Percentiles rank a stretch among this genome's conserved stretches.
These are phyloP conservation scores for Isoperla grammatica DNA, from an alignment of 2,888 invertebrate species.

Conservation along the genomic window DNA sequence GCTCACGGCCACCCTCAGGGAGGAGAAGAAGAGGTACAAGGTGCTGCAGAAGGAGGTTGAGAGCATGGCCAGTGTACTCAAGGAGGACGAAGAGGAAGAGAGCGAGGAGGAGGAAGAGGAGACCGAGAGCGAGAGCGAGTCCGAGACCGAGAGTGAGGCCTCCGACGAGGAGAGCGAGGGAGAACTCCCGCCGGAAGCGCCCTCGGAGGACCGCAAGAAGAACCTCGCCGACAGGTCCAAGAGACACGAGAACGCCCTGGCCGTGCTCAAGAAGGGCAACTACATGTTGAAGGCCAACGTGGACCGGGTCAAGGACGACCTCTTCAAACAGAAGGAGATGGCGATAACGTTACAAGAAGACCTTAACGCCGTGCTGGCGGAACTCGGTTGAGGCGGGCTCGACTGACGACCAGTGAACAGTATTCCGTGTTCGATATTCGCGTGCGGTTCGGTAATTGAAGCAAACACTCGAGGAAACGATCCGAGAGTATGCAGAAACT, in stretches of 20 bases:
- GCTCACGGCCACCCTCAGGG: slow-evolving; percentile 61
- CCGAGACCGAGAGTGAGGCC: slow-evolving; percentile 58
- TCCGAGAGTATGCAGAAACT: no score
- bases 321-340: slow-evolving; percentile 75
- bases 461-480: no score
- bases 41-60: slow-evolving; percentile 81
- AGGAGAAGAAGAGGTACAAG: slow-evolving; percentile 77
- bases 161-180: slow-evolving; percentile 60
- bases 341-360: slow-evolving; percentile 73
- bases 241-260: slow-evolving; percentile 70
- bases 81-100: slow-evolving; percentile 52
- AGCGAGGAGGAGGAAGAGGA: slow-evolving; percentile 52
- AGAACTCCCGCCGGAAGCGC: slow-evolving; percentile 60
- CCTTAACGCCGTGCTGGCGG: slow-evolving; percentile 78
- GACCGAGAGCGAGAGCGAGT: slow-evolving; percentile 44
- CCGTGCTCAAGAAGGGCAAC: slow-evolving; percentile 82
- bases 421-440: background rate
- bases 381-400: slow-evolving; percentile 59
- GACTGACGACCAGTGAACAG: background rate
- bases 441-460: no score
- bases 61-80: slow-evolving; percentile 86
- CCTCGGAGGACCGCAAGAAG: slow-evolving; percentile 53
- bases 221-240: slow-evolving; percentile 49
- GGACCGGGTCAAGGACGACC: slow-evolving; percentile 79
- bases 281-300: slow-evolving; percentile 82